Evolutionary conservation across 1,140 invertebrate genomes (phyloP), one percentile per base, ranked within the genome.

Genomic region (Penaeus vannamei): DNA sequence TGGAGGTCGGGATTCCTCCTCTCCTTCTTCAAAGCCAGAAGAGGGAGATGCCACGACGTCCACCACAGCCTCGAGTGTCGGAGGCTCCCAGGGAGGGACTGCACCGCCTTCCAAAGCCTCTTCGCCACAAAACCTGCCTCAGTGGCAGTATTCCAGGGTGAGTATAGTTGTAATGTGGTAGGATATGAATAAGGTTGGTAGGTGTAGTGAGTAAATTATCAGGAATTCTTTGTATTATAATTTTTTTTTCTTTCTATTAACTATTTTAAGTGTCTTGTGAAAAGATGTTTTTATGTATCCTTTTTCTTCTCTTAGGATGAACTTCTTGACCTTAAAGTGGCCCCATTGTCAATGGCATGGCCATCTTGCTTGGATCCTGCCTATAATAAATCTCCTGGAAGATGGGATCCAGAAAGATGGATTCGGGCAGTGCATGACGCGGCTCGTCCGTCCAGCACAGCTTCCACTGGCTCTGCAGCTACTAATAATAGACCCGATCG

Each of bases 321-420:
- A 32, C 87, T 89, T 8, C 36, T 89, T 42, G 81, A 81, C 10
- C 61, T 89, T n/a, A 89, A 89, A 59, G 87, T 84, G 64, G 82
- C 87, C 60, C 87, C 87, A n/a, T 64, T 89, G 87, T 89, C 87
- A 20, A n/a, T 84, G 69, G 79, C 69, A 64, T 89, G 87, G 87
- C 87, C 87, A 19, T 22, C 81, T 72, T 84, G 87, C 53, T 80
- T 89, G 66, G 87, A 89, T 84, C 66, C 83, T 79, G 69, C 82
- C 22, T 89, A 84, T 72, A 84, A 76, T 59, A 89, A 89, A 53
- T 61, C 87, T n/a, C 72, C 82, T 36, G 87, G 87, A 80, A 64
- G 82, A 89, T 89, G 87, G 87, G 87, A 89, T 64, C 87, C 87
- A 79, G 87, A 89, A 29, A 76, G 87, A 64, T 89, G 87, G 87